A percentile compares a stretch with the other conserved stretches of the same genome.
Conservation (phyloP, 2,113 vertebrate species). For the Microcebus murinus region DNA sequence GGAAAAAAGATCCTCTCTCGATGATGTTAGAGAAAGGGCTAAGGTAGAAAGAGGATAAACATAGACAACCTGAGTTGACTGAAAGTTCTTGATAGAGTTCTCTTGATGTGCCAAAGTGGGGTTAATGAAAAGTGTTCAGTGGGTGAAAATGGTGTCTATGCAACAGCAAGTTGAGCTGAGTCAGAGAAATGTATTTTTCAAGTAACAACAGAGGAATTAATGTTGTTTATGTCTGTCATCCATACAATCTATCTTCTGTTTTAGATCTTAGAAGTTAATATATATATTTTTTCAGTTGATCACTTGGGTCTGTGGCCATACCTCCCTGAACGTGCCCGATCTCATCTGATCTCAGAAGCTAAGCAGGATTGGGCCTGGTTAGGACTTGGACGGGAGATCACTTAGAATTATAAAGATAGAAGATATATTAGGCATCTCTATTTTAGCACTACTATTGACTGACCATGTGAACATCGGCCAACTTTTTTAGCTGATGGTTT, state of each 20-base stretch:
- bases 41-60: not conserved
- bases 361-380: too few relatives aligned
- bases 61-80: not conserved
- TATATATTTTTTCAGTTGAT: not conserved
- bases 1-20: not conserved
- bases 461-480: not conserved
- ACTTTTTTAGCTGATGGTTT: not conserved
- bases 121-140: not conserved
- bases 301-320: not conserved
- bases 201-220: not conserved
- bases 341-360: too few relatives aligned
- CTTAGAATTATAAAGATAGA: not conserved
- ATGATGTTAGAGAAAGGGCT: not conserved
- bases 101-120: not conserved
- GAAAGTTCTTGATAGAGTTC: not conserved
- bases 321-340: too few relatives aligned
- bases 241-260: not conserved
- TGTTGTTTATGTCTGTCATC: not conserved
- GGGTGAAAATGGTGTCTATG: not conserved
- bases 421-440: not conserved
- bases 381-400: too few relatives aligned
- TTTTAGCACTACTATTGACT: not conserved
- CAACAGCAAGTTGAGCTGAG: not conserved
- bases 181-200: not conserved
- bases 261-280: not conserved